phyloP scores from a whole-genome alignment of 1,140 invertebrate species.

The Araneus ventricosus region DNA sequence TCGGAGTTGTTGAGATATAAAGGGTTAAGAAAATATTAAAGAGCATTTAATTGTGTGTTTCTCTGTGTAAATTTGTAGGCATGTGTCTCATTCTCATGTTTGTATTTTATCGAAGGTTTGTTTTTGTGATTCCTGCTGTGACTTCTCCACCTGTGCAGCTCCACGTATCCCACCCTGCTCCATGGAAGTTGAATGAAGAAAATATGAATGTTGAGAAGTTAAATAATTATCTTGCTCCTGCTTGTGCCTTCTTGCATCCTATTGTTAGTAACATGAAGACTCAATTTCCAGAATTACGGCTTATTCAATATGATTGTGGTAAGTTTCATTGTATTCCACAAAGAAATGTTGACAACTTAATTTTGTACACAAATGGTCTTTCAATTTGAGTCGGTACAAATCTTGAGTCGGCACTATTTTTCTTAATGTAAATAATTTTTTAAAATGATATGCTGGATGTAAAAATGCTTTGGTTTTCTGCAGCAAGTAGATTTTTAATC shows the following conservation, averaged over 20 bases:
- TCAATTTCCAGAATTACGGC: slow-evolving; percentile 97
- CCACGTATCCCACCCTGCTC: slow-evolving; percentile 86
- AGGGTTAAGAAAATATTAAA: background rate
- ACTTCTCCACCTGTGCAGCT: slow-evolving; percentile 83
- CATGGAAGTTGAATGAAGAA: slow-evolving; percentile 83
- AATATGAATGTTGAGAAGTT: slow-evolving; percentile 82
- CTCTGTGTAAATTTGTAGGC: background rate
- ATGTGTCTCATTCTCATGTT: background rate
- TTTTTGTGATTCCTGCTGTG: slow-evolving; percentile 87
- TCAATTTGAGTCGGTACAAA: no score
- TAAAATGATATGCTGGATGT: no score
- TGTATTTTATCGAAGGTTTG: slow-evolving; percentile 82
- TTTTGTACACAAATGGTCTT: no score
- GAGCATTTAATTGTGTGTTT: background rate
- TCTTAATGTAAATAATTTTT: no score
- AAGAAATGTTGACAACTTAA: no score
- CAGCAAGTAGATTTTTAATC: no score
- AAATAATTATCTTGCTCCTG: slow-evolving; percentile 82
- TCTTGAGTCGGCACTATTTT: no score
- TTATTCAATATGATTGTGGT: slow-evolving; percentile 99
- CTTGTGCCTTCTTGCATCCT: slow-evolving; percentile 85
- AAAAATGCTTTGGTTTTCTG: no score
- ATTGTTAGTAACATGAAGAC: slow-evolving; percentile 89
- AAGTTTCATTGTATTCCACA: slow-evolving; percentile 77
- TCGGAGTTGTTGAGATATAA: no score